Conservation (phyloP, 1,140 invertebrate genomes). For the Thaumatotibia leucotreta region DNA sequence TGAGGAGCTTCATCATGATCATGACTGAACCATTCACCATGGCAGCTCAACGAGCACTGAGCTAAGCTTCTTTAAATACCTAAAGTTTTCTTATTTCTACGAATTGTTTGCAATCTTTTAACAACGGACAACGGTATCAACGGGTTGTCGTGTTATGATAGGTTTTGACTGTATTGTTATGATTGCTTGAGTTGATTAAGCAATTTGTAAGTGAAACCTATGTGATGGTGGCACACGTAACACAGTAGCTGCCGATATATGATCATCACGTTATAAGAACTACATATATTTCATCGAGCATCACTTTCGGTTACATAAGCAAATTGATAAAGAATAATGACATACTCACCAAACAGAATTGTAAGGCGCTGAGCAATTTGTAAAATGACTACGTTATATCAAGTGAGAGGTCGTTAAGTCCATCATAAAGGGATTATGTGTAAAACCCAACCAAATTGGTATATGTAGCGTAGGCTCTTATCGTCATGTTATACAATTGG, state of each 20-base stretch:
- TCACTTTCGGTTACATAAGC: neutral
- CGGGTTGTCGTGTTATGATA: neutral
- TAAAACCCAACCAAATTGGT: neutral
- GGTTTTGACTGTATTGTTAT: no score
- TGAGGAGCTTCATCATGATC: no score
- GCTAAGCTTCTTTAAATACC: no score
- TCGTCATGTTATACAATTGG: neutral
- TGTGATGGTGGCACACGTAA: neutral
- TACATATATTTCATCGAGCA: neutral
- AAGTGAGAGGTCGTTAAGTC: neutral
- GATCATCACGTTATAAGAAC: neutral
- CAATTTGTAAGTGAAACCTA: neutral
- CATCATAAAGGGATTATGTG: neutral
- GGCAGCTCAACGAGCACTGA: no score
- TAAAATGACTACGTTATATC: neutral
- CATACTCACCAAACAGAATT: neutral
- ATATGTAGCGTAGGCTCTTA: neutral
- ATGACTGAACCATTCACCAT: no score
- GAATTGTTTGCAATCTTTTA: no score
- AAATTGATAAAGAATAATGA: constrained; percentile 11
- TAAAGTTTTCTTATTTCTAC: no score
- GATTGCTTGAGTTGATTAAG: neutral
- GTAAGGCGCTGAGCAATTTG: neutral
- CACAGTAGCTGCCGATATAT: neutral
- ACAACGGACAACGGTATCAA: no score